A percentile compares a stretch with the other conserved stretches of the same genome.
Evolutionary conservation across 2,888 invertebrate species (phyloP).

Genomic region (Halictus ligatus): DNA sequence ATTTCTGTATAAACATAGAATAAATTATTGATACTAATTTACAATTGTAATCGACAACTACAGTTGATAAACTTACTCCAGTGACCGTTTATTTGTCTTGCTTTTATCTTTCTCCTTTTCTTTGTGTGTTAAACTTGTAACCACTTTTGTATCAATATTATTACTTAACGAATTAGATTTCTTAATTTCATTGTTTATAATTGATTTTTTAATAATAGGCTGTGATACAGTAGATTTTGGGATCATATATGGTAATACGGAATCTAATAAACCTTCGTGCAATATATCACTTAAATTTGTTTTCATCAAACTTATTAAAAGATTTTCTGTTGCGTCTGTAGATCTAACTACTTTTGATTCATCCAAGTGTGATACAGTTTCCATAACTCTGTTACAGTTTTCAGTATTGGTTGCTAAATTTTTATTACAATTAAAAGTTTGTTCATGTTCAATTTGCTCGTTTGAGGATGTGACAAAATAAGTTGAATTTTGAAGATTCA

Average conservation of each 20-base stretch:
- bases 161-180: conserved; percentile 84
- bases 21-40: conserved; percentile 22
- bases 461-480: background rate
- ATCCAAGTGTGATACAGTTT: conserved; percentile 3
- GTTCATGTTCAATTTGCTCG: background rate
- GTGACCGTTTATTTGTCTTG: conserved; percentile 75
- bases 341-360: conserved; percentile 11
- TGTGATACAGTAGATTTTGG: conserved; percentile 87
- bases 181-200: conserved; percentile 84
- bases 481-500: conserved; percentile 13
- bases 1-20: conserved; percentile 84
- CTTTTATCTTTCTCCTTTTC: conserved; percentile 75
- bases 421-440: background rate
- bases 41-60: conserved; percentile 5
- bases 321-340: conserved; percentile 51
- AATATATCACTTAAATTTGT: conserved; percentile 87
- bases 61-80: conserved; percentile 73
- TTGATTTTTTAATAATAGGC: conserved; percentile 86
- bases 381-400: conserved; percentile 21
- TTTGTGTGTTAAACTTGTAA: conserved; percentile 31
- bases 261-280: conserved; percentile 93
- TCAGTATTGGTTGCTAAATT: conserved; percentile 20
- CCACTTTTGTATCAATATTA: conserved; percentile 66
- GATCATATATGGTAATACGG: conserved; percentile 91
- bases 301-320: conserved; percentile 80